phyloP scores from a whole-genome alignment of 2,888 invertebrate genomes.

The Euproctis similis region DNA sequence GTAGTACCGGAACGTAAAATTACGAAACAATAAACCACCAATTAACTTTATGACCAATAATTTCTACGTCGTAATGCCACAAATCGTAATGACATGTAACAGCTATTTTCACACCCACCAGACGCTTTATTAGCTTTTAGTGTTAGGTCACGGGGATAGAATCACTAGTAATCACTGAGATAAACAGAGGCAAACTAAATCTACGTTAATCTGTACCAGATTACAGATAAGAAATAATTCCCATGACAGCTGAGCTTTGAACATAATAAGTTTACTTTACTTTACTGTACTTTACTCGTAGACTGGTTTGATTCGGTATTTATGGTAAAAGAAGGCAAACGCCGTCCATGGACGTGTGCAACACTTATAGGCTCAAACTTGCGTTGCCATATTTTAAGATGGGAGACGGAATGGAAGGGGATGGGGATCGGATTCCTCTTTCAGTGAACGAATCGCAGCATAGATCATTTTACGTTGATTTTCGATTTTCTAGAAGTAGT shows the following conservation, averaged over 20 bases:
- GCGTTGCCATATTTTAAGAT: too few species aligned
- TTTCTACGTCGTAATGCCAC: slow-evolving; percentile 12
- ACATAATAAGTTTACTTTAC: slow-evolving; percentile 28
- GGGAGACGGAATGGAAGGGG: too few species aligned
- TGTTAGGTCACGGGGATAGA: slow-evolving; percentile 29
- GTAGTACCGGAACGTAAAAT: too few species aligned
- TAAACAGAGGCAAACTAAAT: slow-evolving; percentile 26
- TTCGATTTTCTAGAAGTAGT: too few species aligned
- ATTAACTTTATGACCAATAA: slow-evolving; percentile 16
- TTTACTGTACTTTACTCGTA: too few species aligned
- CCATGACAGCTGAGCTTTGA: slow-evolving; percentile 26
- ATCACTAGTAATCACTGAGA: slow-evolving; percentile 30
- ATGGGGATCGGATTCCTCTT: too few species aligned
- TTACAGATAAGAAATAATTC: slow-evolving; percentile 31
- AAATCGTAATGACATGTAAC: slow-evolving; percentile 12
- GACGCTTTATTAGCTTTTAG: slow-evolving; percentile 36
- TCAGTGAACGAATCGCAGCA: too few species aligned
- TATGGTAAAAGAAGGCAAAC: too few species aligned
- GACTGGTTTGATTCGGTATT: too few species aligned
- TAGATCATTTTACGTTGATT: slow-evolving; percentile 17
- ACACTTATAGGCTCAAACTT: too few species aligned
- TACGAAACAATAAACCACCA: too few species aligned
- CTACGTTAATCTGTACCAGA: slow-evolving; percentile 22
- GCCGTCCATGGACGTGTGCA: too few species aligned
- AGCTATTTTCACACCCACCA: slow-evolving; percentile 12